Conservation (phyloP, 2,113 vertebrate species). For the Thalassarche chlororhynchos region DNA sequence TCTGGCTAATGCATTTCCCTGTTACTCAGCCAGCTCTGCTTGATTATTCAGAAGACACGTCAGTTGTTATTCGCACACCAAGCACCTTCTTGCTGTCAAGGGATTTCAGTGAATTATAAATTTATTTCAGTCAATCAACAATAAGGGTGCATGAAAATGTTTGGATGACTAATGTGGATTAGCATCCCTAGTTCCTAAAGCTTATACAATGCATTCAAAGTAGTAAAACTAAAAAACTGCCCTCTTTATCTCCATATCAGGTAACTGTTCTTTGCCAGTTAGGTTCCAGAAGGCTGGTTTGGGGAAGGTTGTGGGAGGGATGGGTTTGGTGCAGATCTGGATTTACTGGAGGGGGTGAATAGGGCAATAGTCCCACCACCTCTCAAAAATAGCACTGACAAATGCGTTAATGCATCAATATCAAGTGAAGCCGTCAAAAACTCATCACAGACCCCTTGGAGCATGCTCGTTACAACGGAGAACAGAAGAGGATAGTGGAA, state of each 20-base stretch:
- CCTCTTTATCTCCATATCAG: not conserved
- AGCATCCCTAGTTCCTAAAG: not conserved
- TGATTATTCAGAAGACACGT: not conserved
- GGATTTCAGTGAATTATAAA: not conserved
- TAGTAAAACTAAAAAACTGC: not conserved
- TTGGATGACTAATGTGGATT: not conserved
- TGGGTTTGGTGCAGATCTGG: not conserved
- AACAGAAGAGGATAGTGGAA: not conserved
- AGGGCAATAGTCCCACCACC: not conserved
- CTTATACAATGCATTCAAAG: not conserved
- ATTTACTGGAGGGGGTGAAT: not conserved
- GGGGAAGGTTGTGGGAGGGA: rapidly evolving
- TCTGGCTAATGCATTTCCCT: not conserved
- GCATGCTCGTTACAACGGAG: not conserved
- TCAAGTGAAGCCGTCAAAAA: not conserved
- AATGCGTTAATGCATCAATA: not conserved
- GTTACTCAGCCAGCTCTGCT: not conserved
- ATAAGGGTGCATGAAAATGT: not conserved
- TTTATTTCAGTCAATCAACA: not conserved
- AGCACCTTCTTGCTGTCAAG: not conserved
- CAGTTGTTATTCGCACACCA: not conserved
- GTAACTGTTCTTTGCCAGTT: not conserved
- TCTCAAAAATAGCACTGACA: not conserved
- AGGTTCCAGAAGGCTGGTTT: not conserved
- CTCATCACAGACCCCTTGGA: not conserved